phyloP scores from a whole-genome alignment of 2,113 vertebrate genomes.

The Bolborhynchus lineola region DNA sequence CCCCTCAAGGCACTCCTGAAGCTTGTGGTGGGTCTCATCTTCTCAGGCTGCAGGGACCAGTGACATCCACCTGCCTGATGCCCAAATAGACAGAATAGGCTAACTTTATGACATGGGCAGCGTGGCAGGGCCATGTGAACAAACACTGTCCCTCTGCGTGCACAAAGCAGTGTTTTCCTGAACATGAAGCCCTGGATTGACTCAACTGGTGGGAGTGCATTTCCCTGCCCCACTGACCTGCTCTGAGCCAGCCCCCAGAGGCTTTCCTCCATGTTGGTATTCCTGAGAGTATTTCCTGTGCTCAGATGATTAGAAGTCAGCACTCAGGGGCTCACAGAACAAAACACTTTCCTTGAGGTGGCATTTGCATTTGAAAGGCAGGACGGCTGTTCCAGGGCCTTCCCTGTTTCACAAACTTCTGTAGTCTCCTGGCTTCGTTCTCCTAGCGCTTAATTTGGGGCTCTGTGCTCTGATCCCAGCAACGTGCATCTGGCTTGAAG shows the following conservation, averaged over 20 bases:
- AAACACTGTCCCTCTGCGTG: accelerated
- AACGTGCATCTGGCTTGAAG: neutral
- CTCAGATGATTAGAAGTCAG: neutral
- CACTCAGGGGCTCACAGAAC: neutral
- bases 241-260: neutral
- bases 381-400: neutral
- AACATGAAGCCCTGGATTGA: accelerated
- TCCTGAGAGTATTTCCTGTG: neutral
- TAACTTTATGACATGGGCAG: neutral
- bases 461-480: neutral
- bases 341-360: neutral
- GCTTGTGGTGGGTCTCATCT: neutral
- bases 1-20: neutral
- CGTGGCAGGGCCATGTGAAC: accelerated
- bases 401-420: neutral
- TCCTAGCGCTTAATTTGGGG: neutral
- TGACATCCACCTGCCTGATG: neutral
- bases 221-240: neutral
- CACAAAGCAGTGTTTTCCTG: neutral
- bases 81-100: accelerated
- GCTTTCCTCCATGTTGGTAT: neutral
- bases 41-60: accelerated
- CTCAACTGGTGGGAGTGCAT: neutral
- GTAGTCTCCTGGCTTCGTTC: neutral
- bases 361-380: conserved; percentile 53